Conservation (phyloP, 2,797 vertebrate genomes). For the Pyrocephalus nanus region DNA sequence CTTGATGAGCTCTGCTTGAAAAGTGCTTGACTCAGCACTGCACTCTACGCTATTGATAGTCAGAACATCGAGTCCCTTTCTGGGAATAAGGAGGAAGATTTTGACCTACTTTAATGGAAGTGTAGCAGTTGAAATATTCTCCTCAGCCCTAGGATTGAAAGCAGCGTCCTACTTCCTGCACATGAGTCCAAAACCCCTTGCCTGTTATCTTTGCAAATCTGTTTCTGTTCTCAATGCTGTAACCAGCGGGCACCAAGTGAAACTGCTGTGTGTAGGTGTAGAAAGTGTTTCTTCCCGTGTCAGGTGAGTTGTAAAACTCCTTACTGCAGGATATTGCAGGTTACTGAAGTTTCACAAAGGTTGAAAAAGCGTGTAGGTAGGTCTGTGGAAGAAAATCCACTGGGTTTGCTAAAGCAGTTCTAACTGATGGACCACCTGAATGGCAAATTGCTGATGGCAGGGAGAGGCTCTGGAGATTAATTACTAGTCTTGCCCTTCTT, state of each 20-base stretch:
- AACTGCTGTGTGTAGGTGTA: background rate
- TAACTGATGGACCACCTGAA: background rate
- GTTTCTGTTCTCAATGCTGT: accelerated
- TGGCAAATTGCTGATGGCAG: background rate
- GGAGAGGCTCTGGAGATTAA: background rate
- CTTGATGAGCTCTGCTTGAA: background rate
- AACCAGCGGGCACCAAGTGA: background rate
- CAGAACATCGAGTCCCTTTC: conserved; percentile 15
- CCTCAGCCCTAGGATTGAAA: background rate
- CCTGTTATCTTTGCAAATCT: background rate
- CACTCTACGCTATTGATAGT: background rate
- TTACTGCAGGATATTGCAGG: background rate
- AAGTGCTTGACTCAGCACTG: background rate
- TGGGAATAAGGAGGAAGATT: conserved; percentile 35
- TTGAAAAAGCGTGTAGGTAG: background rate
- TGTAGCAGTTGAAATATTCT: background rate
- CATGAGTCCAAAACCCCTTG: background rate
- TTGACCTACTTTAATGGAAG: conserved; percentile 41
- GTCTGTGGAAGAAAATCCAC: background rate
- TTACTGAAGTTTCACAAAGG: background rate
- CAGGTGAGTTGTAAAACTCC: background rate
- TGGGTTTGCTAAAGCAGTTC: background rate
- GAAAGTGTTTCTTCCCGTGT: background rate
- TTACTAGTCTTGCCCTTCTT: background rate
- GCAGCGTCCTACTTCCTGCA: background rate